A percentile compares a stretch with the other conserved stretches of the same genome.
These are phyloP conservation scores for Antheraea mylitta DNA, from an alignment of 1,140 invertebrate species.

Conservation along the genomic window DNA sequence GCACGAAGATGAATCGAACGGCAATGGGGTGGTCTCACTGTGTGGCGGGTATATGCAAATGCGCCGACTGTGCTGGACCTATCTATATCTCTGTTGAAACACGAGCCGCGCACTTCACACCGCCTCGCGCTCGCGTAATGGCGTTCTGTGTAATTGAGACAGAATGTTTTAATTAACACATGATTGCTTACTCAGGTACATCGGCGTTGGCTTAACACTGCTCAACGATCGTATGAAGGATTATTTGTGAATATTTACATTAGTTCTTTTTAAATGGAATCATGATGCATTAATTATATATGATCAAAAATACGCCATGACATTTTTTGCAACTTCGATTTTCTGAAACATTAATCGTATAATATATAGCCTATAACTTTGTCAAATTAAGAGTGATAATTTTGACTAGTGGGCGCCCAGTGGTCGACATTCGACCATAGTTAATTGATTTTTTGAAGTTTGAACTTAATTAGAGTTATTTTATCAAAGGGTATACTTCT, in stretches of 20 bases:
- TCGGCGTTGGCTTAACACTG: not conserved
- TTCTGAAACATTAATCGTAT: no score
- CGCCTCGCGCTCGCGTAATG: conserved; percentile 6
- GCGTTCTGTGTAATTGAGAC: conserved; percentile 5
- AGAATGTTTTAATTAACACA: conserved; percentile 4
- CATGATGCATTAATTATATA: no score
- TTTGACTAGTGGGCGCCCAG: no score
- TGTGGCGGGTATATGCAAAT: conserved; percentile 15
- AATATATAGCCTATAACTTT: no score
- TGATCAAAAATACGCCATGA: no score
- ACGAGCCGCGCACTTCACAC: not conserved
- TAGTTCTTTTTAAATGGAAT: not conserved
- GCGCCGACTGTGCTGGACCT: conserved; percentile 7
- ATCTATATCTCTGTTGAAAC: conserved; percentile 12
- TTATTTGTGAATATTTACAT: not conserved
- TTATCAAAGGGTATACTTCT: no score
- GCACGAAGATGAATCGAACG: conserved; percentile 1
- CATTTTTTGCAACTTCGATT: no score
- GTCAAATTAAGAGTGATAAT: no score
- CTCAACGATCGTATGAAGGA: not conserved
- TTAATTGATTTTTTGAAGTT: no score
- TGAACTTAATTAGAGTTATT: no score
- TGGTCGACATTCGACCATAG: no score
- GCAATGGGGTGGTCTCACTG: conserved; percentile 14
- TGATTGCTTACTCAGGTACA: not conserved